Base-by-base conservation (phyloP, 2,797 vertebrate genomes). In the Stomatorhinus walkeri region DNA sequence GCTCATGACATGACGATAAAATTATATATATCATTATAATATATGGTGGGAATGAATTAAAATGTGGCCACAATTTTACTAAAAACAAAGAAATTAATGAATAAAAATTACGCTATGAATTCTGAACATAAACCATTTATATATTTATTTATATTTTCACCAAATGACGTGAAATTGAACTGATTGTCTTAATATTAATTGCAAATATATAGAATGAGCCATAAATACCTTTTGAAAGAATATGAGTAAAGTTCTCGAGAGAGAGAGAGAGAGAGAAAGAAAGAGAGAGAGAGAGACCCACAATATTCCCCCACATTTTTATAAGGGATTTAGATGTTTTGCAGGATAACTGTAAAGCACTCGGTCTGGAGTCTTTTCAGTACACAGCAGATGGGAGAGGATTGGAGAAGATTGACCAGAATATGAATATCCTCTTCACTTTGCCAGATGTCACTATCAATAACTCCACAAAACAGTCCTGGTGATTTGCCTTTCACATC, bases 341-440 rank as follows among this genome's bases (percentile, higher is more conserved):
- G 79, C 87, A 87, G 88, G 87, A 79, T 88, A 90, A 91, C 89
- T 90, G 32, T 61, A 22, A 85, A 36, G 64, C 87, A 59, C 28
- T 85, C 61, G 56, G 64, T 64, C 85, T 54, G 22, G 61, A 22
- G 51, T 36, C 43, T 52, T n/a, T 32, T 87, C 54, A 59, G 52
- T 46, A 32, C 51, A 4, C 59, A 56, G 72, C 90, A 90, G 89
- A 89, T 86, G 89, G 88, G 61, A 84, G 81, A 51, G 84, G 84
- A 90, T 87, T 36, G 59, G 51, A 89, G 24, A 22, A 51, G 85
- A 88, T 84, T 87, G 76, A 89, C 87, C 32, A n/a, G 88, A 92
- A 92, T 91, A 89, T 87, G 64, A 91, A 91, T 87, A 61, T 87
- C 64, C 40, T 76, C 72, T 85, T 90, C 87, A 49, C 51, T 89